Evolutionary conservation across 2,113 vertebrate species (phyloP).

Genomic region (Poeciliopsis prolifica): DNA sequence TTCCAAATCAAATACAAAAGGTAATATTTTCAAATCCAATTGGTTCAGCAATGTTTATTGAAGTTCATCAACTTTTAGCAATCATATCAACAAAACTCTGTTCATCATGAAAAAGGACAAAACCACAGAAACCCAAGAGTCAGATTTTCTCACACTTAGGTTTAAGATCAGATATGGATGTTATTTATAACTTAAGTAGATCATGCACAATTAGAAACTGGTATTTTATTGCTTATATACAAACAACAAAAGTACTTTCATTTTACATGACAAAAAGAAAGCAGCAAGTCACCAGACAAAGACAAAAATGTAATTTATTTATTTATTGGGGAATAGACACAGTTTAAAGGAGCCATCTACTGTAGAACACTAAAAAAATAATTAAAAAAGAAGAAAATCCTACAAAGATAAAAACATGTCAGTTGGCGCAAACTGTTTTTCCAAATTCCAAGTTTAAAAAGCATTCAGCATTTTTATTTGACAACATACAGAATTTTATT

Average conservation of each 20-base stretch:
- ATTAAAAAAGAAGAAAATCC: neutral
- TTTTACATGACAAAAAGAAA: slow-evolving; percentile 1
- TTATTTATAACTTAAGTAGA: no score
- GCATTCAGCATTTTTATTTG: neutral
- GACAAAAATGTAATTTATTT: neutral
- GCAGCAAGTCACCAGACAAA: slow-evolving; percentile 6
- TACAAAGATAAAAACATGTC: neutral
- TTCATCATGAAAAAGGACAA: neutral
- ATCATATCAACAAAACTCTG: no score
- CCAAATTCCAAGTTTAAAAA: neutral
- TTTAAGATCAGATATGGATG: no score
- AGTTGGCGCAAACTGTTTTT: neutral
- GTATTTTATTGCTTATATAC: neutral
- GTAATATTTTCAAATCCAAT: no score
- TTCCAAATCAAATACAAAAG: no score
- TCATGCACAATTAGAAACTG: neutral
- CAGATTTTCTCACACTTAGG: neutral
- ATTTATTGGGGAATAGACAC: neutral
- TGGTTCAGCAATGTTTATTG: no score
- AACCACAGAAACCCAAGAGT: neutral
- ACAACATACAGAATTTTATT: neutral
- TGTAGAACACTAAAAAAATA: neutral
- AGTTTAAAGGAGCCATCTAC: neutral
- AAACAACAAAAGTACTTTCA: slow-evolving; percentile 7
- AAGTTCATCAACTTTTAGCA: no score